phyloP scores from a whole-genome alignment of 2,797 vertebrate genomes.

The Lates japonicus region DNA sequence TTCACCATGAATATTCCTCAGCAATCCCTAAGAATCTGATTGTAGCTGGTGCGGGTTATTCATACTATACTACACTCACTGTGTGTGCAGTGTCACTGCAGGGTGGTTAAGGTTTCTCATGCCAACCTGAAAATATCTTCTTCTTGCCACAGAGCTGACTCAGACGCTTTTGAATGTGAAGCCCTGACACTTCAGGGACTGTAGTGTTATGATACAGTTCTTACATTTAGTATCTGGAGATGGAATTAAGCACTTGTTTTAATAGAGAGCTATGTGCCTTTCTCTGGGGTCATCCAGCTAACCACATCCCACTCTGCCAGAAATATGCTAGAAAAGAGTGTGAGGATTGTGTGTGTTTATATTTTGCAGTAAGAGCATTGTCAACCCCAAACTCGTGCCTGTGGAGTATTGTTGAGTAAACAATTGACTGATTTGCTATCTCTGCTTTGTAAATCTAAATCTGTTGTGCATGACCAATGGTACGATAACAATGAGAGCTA shows the following conservation, averaged over 20 bases:
- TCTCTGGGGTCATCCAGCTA: background rate
- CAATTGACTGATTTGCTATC: slow-evolving; percentile 49
- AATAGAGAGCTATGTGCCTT: background rate
- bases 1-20: background rate
- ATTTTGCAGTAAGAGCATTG: slow-evolving; percentile 37
- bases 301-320: background rate
- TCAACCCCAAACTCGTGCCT: slow-evolving; percentile 11
- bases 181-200: slow-evolving; percentile 8
- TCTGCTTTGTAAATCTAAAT: slow-evolving; percentile 61
- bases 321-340: background rate
- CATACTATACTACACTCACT: background rate
- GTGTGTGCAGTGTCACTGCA: slow-evolving; percentile 9
- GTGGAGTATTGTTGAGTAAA: slow-evolving; percentile 39
- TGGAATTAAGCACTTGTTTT: slow-evolving; percentile 1
- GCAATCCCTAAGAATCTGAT: background rate
- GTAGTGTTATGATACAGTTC: background rate
- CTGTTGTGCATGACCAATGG: slow-evolving; percentile 68
- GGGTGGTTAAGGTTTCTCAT: slow-evolving; percentile 32
- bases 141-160: slow-evolving; percentile 23
- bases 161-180: slow-evolving; percentile 6
- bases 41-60: too few relatives aligned
- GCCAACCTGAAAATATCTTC: slow-evolving; percentile 29
- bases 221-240: background rate
- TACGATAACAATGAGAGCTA: slow-evolving; percentile 59
- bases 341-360: too few relatives aligned